These are phyloP conservation scores for Junonia oenone DNA, from an alignment of 2,888 invertebrate genomes.

Conservation along the genomic window DNA sequence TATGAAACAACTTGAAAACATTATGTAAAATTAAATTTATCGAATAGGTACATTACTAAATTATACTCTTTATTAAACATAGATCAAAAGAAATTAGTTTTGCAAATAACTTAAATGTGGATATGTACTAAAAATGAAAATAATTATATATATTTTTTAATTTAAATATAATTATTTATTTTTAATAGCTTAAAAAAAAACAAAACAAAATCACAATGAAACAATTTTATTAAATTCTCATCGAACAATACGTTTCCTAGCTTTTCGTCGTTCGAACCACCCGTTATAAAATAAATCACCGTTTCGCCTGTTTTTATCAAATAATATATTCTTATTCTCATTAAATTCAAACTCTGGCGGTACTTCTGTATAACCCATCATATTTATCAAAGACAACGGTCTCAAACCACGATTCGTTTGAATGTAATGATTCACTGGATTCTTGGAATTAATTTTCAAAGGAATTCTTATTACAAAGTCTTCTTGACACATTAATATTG, in stretches of 20 bases:
- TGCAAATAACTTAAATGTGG: too few species aligned
- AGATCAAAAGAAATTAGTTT: too few species aligned
- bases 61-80: too few species aligned
- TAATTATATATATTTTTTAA: too few species aligned
- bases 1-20: too few species aligned
- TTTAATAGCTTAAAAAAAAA: too few species aligned
- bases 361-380: constrained; percentile 36
- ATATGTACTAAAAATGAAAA: too few species aligned
- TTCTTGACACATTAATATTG: background rate
- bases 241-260: background rate
- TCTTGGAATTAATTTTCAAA: constrained; percentile 22
- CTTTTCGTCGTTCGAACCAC: constrained; percentile 1
- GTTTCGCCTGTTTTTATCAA: constrained; percentile 17
- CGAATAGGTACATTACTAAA: too few species aligned
- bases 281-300: background rate
- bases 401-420: constrained; percentile 31
- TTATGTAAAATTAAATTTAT: too few species aligned
- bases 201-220: background rate
- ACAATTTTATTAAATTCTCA: background rate
- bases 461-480: constrained; percentile 27
- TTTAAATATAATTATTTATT: too few species aligned
- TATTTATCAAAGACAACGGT: constrained; percentile 35
- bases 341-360: constrained; percentile 31
- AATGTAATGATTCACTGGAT: constrained; percentile 37
- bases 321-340: constrained; percentile 23